These are phyloP conservation scores for Ephialtes manifestator DNA, from an alignment of 2,888 invertebrate genomes.

Conservation along the genomic window DNA sequence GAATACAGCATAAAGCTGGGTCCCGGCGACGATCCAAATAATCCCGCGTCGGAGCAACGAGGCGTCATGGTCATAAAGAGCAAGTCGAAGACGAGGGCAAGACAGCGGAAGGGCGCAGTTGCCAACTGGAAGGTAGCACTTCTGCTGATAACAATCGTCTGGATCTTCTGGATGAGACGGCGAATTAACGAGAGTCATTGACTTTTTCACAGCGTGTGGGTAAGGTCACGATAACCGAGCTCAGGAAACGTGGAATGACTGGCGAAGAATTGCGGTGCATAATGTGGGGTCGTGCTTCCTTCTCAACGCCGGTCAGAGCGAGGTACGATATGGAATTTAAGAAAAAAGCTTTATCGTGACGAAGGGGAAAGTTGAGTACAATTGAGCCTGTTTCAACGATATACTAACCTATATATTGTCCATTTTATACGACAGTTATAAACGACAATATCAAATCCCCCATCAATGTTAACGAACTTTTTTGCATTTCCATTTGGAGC, in stretches of 20 bases:
- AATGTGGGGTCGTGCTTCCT: constrained; percentile 97
- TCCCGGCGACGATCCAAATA: constrained; percentile 90
- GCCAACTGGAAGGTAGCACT: constrained; percentile 96
- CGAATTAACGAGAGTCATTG: constrained; percentile 36
- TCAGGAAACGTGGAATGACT: constrained; percentile 93
- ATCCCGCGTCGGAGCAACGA: constrained; percentile 94
- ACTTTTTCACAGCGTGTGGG: constrained; percentile 90
- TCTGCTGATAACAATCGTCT: constrained; percentile 13
- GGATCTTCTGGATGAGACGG: constrained; percentile 3
- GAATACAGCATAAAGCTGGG: constrained; percentile 98
- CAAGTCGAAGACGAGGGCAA: constrained; percentile 97
- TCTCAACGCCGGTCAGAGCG: constrained; percentile 93
- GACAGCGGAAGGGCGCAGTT: constrained; percentile 98
- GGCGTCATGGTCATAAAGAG: constrained; percentile 99
- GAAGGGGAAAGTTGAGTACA: not conserved
- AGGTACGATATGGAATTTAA: constrained; percentile 84
- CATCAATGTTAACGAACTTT: not conserved
- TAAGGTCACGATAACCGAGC: constrained; percentile 94
- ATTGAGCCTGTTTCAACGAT: not conserved
- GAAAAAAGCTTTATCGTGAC: constrained; percentile 3
- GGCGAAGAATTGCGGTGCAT: constrained; percentile 94
- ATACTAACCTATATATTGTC: not conserved
- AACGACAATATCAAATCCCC: not conserved
- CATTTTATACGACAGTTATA: constrained; percentile 3
- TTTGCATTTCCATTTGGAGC: not conserved